A percentile compares a stretch with the other conserved stretches of the same genome.
Evolutionary conservation across 2,797 vertebrate genomes (phyloP).

Genomic region (Okamejei kenojei): DNA sequence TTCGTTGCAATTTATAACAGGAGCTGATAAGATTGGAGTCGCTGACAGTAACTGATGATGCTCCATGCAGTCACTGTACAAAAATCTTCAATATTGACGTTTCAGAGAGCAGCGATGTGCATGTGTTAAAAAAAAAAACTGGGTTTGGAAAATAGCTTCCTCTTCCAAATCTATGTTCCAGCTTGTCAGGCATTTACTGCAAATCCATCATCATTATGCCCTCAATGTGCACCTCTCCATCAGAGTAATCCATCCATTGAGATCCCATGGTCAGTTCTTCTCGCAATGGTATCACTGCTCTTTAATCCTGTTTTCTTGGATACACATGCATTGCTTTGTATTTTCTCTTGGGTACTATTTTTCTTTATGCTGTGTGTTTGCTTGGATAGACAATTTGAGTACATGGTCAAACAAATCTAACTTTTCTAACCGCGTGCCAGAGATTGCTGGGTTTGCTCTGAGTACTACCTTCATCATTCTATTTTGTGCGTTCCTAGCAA

Average conservation of each 20-base stretch:
- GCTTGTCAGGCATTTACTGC: not conserved
- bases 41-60: slow-evolving; percentile 56
- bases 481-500: not conserved
- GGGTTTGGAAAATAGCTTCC: slow-evolving; percentile 40
- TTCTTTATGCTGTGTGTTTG: not conserved
- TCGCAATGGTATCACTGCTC: not conserved
- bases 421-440: not conserved
- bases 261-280: slow-evolving; percentile 23
- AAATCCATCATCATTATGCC: slow-evolving; percentile 32
- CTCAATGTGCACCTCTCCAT: not conserved
- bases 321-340: not conserved
- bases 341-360: slow-evolving; percentile 5
- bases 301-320: slow-evolving; percentile 1
- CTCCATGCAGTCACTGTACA: slow-evolving; percentile 50
- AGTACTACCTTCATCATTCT: not conserved
- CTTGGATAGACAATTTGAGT: not conserved
- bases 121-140: slow-evolving; percentile 43
- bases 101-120: slow-evolving; percentile 40
- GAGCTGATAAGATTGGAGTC: slow-evolving; percentile 51
- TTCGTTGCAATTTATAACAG: slow-evolving; percentile 52
- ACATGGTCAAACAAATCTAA: not conserved
- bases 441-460: not conserved
- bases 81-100: slow-evolving; percentile 46
- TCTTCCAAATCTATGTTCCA: slow-evolving; percentile 15
- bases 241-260: slow-evolving; percentile 21